These are phyloP conservation scores for Automeris io DNA, from an alignment of 2,888 invertebrate genomes.

Conservation along the genomic window DNA sequence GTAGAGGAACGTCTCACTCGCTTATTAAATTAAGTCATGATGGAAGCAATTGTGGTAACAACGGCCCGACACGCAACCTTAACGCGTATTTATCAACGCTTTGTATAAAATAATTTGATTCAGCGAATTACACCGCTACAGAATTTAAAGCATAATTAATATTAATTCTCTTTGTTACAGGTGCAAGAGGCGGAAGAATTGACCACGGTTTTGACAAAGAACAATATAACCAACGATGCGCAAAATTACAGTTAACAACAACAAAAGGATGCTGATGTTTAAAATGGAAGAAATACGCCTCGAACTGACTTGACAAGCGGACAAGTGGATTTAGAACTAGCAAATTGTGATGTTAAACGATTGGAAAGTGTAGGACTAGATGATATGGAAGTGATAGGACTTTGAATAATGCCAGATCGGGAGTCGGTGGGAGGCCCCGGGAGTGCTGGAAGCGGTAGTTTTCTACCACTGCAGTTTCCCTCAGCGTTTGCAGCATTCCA, in stretches of 20 bases:
- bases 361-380: constrained; percentile 29
- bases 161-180: constrained; percentile 56
- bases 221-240: constrained; percentile 28
- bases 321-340: constrained; percentile 21
- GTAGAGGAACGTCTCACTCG: constrained; percentile 27
- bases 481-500: constrained; percentile 79
- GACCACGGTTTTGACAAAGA: constrained; percentile 16
- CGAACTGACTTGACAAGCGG: constrained; percentile 59
- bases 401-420: constrained; percentile 73
- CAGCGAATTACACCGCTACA: constrained; percentile 37
- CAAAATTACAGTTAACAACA: constrained; percentile 30
- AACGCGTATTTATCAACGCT: constrained; percentile 35
- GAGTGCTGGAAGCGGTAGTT: constrained; percentile 74
- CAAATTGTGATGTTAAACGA: constrained; percentile 24
- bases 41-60: constrained; percentile 44
- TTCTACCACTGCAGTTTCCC: constrained; percentile 76
- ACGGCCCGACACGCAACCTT: constrained; percentile 27
- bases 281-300: constrained; percentile 48
- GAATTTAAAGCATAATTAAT: constrained; percentile 30
- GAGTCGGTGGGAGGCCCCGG: constrained; percentile 74
- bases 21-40: constrained; percentile 53
- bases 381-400: constrained; percentile 47
- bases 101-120: constrained; percentile 36
- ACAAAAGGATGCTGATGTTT: constrained; percentile 35
- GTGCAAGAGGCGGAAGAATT: constrained; percentile 26